Percentiles rank a stretch among this genome's conserved stretches.
phyloP scores from a whole-genome alignment of 2,888 invertebrate species.

The Lochmaea crataegi region DNA sequence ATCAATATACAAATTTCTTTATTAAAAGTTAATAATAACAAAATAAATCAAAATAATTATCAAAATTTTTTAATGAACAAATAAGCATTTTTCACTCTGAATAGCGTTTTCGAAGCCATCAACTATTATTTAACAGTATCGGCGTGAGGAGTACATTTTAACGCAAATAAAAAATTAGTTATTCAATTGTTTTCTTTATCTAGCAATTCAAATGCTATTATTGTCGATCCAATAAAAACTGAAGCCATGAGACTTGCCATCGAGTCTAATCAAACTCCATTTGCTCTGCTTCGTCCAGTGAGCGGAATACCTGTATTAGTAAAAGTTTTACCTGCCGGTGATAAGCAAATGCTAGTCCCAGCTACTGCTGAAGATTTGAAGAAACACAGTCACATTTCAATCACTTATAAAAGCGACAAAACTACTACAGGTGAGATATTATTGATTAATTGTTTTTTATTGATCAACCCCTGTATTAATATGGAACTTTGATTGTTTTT shows the following conservation, averaged over 20 bases:
- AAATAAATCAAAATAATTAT: no score
- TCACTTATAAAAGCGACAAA: slow-evolving; percentile 53
- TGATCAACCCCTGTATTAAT: not conserved
- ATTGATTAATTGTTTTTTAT: no score
- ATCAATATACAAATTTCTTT: no score
- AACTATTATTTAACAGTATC: no score
- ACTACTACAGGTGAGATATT: slow-evolving; percentile 34
- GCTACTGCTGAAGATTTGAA: slow-evolving; percentile 79
- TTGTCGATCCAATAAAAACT: slow-evolving; percentile 79
- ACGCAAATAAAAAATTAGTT: no score
- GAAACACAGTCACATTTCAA: slow-evolving; percentile 72
- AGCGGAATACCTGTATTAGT: slow-evolving; percentile 77
- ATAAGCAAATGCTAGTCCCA: slow-evolving; percentile 75
- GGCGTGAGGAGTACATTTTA: no score
- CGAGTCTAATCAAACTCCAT: slow-evolving; percentile 75
- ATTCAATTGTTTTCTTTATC: slow-evolving; percentile 13
- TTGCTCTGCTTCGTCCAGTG: slow-evolving; percentile 76
- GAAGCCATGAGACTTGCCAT: slow-evolving; percentile 77
- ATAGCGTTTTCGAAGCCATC: no score
- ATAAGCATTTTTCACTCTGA: no score
- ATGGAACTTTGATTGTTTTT: no score
- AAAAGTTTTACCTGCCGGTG: slow-evolving; percentile 71
- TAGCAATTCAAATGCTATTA: slow-evolving; percentile 68
- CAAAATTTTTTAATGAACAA: no score
- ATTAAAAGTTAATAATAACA: no score